Evolutionary conservation across 37 sponge, comb jelly and placozoan genomes (phyloP).

Genomic region (Haliclona indistincta): DNA sequence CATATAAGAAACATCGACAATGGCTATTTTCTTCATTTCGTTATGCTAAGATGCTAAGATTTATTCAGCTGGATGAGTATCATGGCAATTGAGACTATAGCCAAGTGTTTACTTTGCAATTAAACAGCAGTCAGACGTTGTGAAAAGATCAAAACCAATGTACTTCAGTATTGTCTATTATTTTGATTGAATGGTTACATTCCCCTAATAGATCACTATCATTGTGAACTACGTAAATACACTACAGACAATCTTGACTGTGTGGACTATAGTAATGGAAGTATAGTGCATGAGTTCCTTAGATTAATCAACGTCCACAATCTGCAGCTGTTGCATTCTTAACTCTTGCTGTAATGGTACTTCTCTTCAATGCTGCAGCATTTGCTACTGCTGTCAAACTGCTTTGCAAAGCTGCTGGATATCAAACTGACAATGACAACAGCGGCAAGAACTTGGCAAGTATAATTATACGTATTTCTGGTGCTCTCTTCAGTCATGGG

Average conservation of each 20-base stretch:
- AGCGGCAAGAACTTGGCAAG: background rate
- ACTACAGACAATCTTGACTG: slow-evolving; percentile 9
- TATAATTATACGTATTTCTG: slow-evolving; percentile 15
- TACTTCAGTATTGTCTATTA: too few relatives aligned
- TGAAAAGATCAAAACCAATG: too few relatives aligned
- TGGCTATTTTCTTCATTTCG: background rate
- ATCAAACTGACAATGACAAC: background rate
- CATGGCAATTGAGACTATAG: too few relatives aligned
- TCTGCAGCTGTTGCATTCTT: slow-evolving; percentile 44
- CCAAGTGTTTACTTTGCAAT: too few relatives aligned
- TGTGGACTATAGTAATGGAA: too few relatives aligned
- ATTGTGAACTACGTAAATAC: slow-evolving; percentile 50
- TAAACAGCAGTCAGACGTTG: too few relatives aligned
- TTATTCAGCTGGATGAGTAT: too few relatives aligned
- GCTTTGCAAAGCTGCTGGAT: background rate
- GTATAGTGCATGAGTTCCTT: slow-evolving; percentile 34
- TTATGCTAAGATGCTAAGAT: too few relatives aligned
- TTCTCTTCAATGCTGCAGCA: slow-evolving; percentile 17
- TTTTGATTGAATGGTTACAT: slow-evolving; percentile 38
- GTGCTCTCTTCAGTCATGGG: slow-evolving; percentile 36
- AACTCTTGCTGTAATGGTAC: slow-evolving; percentile 9
- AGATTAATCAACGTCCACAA: slow-evolving; percentile 44
- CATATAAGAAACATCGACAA: background rate
- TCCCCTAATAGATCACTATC: slow-evolving; percentile 20
- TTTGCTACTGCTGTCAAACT: slow-evolving; percentile 1